phyloP scores from a whole-genome alignment of 2,113 vertebrate genomes.

The Ia io region DNA sequence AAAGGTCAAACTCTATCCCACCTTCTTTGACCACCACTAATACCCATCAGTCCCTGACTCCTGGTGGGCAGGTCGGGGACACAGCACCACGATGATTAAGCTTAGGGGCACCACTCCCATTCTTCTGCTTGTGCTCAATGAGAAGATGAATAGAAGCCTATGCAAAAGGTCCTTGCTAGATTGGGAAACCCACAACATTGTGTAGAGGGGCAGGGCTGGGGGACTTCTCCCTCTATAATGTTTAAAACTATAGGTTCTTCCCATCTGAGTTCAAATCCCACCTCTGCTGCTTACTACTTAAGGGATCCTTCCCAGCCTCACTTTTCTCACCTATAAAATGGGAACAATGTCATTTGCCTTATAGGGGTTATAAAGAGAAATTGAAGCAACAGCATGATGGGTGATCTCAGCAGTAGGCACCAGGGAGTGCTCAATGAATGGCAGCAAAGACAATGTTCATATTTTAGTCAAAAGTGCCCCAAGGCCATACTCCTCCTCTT shows the following conservation, averaged over 20 bases:
- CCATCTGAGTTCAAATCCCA: not conserved
- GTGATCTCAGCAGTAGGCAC: fast-evolving
- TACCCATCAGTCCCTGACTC: not conserved
- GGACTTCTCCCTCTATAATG: not conserved
- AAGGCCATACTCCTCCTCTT: not conserved
- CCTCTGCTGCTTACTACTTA: not conserved
- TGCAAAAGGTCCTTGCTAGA: not conserved
- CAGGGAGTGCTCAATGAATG: not conserved
- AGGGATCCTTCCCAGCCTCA: not conserved
- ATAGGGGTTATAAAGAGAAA: not conserved
- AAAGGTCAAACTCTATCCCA: not conserved
- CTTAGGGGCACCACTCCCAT: not conserved
- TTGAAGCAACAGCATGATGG: not conserved
- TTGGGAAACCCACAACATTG: not conserved
- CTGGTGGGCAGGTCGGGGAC: no score
- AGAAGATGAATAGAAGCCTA: not conserved
- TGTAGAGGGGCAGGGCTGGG: no score
- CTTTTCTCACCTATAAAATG: not conserved
- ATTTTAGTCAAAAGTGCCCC: not conserved
- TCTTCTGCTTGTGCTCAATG: not conserved
- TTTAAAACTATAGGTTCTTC: not conserved
- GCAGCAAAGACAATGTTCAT: not conserved
- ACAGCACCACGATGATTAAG: not conserved
- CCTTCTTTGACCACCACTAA: not conserved
- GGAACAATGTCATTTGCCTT: not conserved